A percentile compares a stretch with the other conserved stretches of the same genome.
Conservation (phyloP, 2,888 invertebrate species). For the Silvanus unidentatus region DNA sequence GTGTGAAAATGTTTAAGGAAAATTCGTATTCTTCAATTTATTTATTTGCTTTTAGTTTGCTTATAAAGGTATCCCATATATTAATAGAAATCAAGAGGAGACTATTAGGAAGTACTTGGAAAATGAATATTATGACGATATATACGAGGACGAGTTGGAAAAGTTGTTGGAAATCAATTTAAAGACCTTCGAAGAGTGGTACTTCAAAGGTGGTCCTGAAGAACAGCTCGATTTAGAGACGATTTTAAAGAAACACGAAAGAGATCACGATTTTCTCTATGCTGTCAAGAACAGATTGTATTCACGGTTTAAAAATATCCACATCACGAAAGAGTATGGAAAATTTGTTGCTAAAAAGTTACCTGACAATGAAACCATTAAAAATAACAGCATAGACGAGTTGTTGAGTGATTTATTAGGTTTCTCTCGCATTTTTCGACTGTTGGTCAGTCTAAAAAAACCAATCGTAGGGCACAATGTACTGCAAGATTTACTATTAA, state of each 20-base stretch:
- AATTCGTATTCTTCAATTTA: constrained; percentile 5
- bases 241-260: constrained; percentile 32
- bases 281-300: constrained; percentile 57
- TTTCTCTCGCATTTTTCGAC: constrained; percentile 60
- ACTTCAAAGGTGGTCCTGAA: constrained; percentile 26
- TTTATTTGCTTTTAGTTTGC: constrained; percentile 51
- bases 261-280: constrained; percentile 51
- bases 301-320: constrained; percentile 42
- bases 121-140: constrained; percentile 25
- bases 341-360: constrained; percentile 43
- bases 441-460: constrained; percentile 56
- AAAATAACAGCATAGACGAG: constrained; percentile 45
- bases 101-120: constrained; percentile 27
- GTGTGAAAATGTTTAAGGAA: constrained; percentile 42
- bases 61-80: constrained; percentile 62
- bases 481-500: constrained; percentile 61
- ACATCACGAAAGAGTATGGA: constrained; percentile 4
- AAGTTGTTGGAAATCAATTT: constrained; percentile 8
- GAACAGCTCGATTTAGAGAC: constrained; percentile 31
- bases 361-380: constrained; percentile 25
- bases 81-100: constrained; percentile 54
- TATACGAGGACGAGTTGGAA: constrained; percentile 15
- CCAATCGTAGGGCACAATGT: constrained; percentile 74
- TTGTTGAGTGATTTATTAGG: constrained; percentile 50
- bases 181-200: constrained; percentile 36